These are phyloP conservation scores for Clarias fuscus DNA, from an alignment of 2,797 vertebrate species.

Conservation along the genomic window DNA sequence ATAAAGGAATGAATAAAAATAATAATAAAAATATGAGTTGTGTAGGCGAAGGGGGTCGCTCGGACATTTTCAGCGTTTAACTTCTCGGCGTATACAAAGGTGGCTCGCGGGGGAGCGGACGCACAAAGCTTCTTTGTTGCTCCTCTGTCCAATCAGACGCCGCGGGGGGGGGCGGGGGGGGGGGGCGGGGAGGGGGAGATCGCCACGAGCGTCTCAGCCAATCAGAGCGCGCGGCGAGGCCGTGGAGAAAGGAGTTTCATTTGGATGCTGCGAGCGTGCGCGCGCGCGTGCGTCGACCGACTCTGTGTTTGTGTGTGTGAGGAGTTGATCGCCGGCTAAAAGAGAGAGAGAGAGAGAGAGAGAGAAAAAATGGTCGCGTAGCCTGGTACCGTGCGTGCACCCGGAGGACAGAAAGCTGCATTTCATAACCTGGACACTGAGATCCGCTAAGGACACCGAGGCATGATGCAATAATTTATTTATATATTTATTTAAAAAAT, in stretches of 20 bases:
- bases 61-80: slow-evolving; percentile 8
- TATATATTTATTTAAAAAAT: too few species aligned
- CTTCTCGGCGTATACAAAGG: slow-evolving; percentile 42
- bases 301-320: slow-evolving; percentile 11
- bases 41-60: too few species aligned
- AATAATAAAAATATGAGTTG: not conserved
- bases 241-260: slow-evolving; percentile 65
- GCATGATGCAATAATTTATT: slow-evolving; percentile 2
- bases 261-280: slow-evolving; percentile 51
- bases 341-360: too few species aligned
- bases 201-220: slow-evolving; percentile 66
- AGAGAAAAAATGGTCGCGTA: slow-evolving; percentile 24
- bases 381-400: not conserved
- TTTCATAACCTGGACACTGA: not conserved
- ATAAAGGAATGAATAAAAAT: too few species aligned
- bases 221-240: slow-evolving; percentile 65
- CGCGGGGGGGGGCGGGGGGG: slow-evolving; percentile 53
- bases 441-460: not conserved
- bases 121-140: slow-evolving; percentile 76
- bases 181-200: slow-evolving; percentile 43
- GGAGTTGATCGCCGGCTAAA: slow-evolving; percentile 43
- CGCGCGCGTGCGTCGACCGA: slow-evolving; percentile 18
- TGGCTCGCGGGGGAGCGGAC: slow-evolving; percentile 50
- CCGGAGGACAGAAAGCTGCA: not conserved
- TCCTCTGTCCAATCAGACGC: slow-evolving; percentile 57